Percentiles rank a stretch among this genome's conserved stretches.
phyloP scores from a whole-genome alignment of 2,888 invertebrate species.

The Andrena bucephala region DNA sequence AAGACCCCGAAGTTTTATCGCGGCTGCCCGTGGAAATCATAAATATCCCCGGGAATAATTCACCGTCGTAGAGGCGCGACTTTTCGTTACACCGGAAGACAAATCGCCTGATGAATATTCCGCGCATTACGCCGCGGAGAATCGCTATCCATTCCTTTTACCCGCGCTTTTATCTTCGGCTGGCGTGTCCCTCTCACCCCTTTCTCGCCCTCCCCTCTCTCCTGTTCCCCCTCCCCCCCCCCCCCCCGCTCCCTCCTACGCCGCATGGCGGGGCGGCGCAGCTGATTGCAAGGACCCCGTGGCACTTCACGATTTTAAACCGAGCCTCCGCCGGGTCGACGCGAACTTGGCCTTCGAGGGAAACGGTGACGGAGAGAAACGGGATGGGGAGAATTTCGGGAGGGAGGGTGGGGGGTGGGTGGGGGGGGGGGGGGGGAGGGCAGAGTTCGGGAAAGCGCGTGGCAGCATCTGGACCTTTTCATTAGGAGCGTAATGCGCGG shows the following conservation, averaged over 20 bases:
- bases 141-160: constrained; percentile 33
- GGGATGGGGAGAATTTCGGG: no score
- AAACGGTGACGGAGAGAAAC: neutral
- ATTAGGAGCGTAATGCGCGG: constrained; percentile 26
- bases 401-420: neutral
- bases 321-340: neutral
- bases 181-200: neutral
- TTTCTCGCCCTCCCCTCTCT: neutral
- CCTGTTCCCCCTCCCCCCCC: no score
- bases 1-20: constrained; percentile 25
- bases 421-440: no score
- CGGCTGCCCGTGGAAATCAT: constrained; percentile 25
- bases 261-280: neutral
- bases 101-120: constrained; percentile 41
- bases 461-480: constrained; percentile 37
- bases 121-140: constrained; percentile 32
- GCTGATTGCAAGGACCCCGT: neutral
- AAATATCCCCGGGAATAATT: constrained; percentile 36
- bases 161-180: constrained; percentile 20
- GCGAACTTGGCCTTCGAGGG: neutral
- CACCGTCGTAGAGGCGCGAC: constrained; percentile 11
- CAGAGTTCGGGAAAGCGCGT: neutral
- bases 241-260: neutral
- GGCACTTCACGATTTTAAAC: neutral
- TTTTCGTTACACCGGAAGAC: constrained; percentile 34